Conservation (phyloP, 2,797 vertebrate genomes). For the Balearica regulorum region DNA sequence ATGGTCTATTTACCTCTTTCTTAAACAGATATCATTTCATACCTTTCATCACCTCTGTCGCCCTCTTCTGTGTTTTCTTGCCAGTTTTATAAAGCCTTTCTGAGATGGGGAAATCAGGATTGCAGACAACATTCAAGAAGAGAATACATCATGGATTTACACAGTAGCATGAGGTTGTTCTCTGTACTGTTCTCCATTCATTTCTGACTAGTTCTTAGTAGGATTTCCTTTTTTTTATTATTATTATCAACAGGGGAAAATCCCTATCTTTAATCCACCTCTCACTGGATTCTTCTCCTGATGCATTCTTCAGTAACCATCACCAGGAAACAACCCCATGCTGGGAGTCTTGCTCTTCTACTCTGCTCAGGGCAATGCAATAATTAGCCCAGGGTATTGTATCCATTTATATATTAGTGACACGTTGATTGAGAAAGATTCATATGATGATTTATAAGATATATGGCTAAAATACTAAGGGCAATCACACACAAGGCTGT, state of each 20-base stretch:
- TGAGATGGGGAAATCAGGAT: neutral
- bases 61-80: neutral
- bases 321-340: neutral
- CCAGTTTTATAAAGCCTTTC: neutral
- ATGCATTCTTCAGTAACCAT: neutral
- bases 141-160: neutral
- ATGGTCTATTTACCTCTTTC: neutral
- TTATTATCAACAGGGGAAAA: neutral
- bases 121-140: neutral
- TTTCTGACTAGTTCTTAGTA: neutral
- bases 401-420: neutral
- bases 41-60: neutral
- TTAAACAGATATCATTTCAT: neutral
- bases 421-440: neutral
- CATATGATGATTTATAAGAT: neutral
- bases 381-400: neutral
- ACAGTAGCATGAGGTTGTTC: neutral
- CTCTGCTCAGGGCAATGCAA: neutral
- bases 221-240: neutral
- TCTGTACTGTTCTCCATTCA: neutral
- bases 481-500: neutral
- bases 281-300: neutral
- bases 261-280: neutral
- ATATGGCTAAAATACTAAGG: neutral
- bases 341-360: neutral